Conservation (phyloP, 2,113 vertebrate species). For the Neotoma lepida region DNA sequence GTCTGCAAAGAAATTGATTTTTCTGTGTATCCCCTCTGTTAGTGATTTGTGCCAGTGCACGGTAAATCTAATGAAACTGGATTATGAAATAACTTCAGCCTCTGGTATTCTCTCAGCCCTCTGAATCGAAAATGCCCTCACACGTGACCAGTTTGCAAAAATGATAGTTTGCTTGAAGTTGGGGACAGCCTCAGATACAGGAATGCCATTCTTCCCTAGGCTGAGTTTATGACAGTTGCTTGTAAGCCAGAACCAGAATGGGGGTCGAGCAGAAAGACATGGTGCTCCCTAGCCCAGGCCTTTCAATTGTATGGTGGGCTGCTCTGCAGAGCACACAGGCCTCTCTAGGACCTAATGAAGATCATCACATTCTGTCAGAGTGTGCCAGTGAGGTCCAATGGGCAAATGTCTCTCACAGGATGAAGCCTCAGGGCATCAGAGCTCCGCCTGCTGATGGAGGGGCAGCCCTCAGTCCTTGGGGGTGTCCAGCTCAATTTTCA, state of each 20-base stretch:
- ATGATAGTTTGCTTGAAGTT: slow-evolving; percentile 61
- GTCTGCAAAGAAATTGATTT: slow-evolving; percentile 71
- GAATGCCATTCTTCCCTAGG: not conserved
- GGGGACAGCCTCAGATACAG: not conserved
- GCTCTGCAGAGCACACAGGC: not conserved
- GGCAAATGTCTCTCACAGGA: not conserved
- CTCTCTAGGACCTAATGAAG: not conserved
- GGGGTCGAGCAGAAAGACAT: not conserved
- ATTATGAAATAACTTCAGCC: slow-evolving; percentile 70
- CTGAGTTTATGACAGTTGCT: not conserved
- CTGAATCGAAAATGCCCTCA: slow-evolving; percentile 57
- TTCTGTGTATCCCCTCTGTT: slow-evolving; percentile 52
- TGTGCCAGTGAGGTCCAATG: not conserved
- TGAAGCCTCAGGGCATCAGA: not conserved
- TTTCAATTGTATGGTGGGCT: fast-evolving
- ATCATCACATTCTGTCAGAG: not conserved
- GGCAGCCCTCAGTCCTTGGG: not conserved
- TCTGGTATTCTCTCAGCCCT: slow-evolving; percentile 60
- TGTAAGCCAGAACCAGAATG: not conserved
- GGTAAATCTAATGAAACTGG: slow-evolving; percentile 71
- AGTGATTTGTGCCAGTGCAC: slow-evolving; percentile 50
- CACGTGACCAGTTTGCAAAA: slow-evolving; percentile 62
- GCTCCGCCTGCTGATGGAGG: not conserved
- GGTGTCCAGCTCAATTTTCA: not conserved
- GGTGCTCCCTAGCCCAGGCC: not conserved